Conservation (phyloP, 2,888 invertebrate species). For the Parascotia fuliginaria region DNA sequence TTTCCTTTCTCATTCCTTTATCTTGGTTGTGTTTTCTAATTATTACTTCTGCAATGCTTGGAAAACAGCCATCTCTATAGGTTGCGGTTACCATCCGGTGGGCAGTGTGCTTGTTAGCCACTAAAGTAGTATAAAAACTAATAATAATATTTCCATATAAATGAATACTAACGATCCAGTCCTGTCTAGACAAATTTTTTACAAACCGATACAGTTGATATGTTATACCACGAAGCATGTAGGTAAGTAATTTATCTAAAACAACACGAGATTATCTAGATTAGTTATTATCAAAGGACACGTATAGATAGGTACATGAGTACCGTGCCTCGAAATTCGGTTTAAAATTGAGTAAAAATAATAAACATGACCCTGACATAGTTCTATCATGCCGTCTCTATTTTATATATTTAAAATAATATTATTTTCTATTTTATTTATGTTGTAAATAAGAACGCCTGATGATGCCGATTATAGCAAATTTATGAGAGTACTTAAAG, state of each 20-base stretch:
- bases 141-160: too few species aligned
- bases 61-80: too few species aligned
- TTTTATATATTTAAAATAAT: too few species aligned
- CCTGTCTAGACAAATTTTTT: too few species aligned
- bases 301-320: conserved; percentile 2
- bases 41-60: too few species aligned
- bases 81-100: too few species aligned
- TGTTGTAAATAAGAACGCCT: conserved; percentile 22
- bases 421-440: too few species aligned
- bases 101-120: too few species aligned
- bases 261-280: neutral
- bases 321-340: neutral
- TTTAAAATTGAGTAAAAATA: conserved; percentile 15
- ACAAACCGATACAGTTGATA: neutral
- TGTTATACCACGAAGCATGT: neutral
- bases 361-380: conserved; percentile 30
- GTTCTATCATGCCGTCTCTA: conserved; percentile 14
- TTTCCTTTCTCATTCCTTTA: too few species aligned
- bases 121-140: too few species aligned
- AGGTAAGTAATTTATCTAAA: neutral
- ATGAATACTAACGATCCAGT: too few species aligned
- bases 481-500: conserved; percentile 21
- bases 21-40: too few species aligned
- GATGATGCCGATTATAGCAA: conserved; percentile 21
- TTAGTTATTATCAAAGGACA: conserved; percentile 10